Conservation (phyloP, 2,113 vertebrate species). For the Sphyrna mokarran region DNA sequence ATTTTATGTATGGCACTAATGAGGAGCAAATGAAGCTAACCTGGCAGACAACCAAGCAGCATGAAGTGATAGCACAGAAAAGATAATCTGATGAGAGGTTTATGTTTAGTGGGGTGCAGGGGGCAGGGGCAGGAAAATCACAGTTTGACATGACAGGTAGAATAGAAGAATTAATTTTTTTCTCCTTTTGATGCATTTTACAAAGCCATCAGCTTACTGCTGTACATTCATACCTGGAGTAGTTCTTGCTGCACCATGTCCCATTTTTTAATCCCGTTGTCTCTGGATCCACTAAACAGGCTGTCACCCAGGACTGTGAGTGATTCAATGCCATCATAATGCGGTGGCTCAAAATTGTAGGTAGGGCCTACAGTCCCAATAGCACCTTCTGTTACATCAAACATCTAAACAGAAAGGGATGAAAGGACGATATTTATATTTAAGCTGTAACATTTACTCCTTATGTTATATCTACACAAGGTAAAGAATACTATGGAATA, state of each 20-base stretch:
- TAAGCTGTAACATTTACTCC: neutral
- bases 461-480: neutral
- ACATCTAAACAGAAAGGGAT: conserved; percentile 67
- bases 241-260: conserved; percentile 78
- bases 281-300: conserved; percentile 83
- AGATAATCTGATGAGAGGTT: neutral
- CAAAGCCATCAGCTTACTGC: neutral
- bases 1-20: neutral
- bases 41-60: neutral
- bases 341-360: conserved; percentile 79
- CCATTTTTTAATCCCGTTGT: conserved; percentile 89
- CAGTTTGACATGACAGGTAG: neutral
- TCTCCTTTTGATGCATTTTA: neutral
- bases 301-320: conserved; percentile 71
- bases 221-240: conserved; percentile 64
- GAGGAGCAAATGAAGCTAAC: neutral
- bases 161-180: neutral
- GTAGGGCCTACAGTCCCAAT: conserved; percentile 77
- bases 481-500: neutral
- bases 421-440: neutral
- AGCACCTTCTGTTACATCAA: conserved; percentile 83
- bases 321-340: conserved; percentile 85
- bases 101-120: no score
- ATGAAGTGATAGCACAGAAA: neutral
- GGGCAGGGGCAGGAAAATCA: no score